A percentile compares a stretch with the other conserved stretches of the same genome.
Evolutionary conservation across 2,888 invertebrate species (phyloP).

Genomic region (Griposia aprilina): DNA sequence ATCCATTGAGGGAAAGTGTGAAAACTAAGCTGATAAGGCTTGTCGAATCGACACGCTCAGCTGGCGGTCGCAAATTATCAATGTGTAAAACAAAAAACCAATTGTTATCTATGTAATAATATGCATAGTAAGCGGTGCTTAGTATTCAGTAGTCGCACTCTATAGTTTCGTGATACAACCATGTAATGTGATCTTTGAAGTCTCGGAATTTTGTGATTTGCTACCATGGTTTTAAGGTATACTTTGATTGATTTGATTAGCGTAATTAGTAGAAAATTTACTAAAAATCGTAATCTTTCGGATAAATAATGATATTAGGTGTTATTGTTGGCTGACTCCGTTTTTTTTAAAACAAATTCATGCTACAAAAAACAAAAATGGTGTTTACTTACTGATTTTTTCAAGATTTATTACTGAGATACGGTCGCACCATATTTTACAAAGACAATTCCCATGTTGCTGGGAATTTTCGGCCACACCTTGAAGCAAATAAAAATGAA

Average conservation of each 20-base stretch:
- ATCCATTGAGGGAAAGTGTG: constrained; percentile 49
- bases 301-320: background rate
- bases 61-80: constrained; percentile 49
- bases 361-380: background rate
- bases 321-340: background rate
- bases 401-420: background rate
- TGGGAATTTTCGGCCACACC: constrained; percentile 33
- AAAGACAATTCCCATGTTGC: constrained; percentile 13
- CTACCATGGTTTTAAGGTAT: constrained; percentile 54
- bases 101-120: constrained; percentile 71
- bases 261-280: background rate
- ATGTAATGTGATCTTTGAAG: constrained; percentile 33
- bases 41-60: constrained; percentile 59
- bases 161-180: constrained; percentile 22
- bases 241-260: constrained; percentile 6
- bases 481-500: constrained; percentile 28
- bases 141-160: constrained; percentile 59
- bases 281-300: background rate
- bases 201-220: constrained; percentile 29
- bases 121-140: constrained; percentile 55
- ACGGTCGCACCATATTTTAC: constrained; percentile 22
- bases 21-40: constrained; percentile 57
- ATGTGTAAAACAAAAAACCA: constrained; percentile 49
- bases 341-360: background rate
- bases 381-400: constrained; percentile 21